These are phyloP conservation scores for Coccyzus lansbergi DNA, from an alignment of 2,797 vertebrate species.

Conservation along the genomic window DNA sequence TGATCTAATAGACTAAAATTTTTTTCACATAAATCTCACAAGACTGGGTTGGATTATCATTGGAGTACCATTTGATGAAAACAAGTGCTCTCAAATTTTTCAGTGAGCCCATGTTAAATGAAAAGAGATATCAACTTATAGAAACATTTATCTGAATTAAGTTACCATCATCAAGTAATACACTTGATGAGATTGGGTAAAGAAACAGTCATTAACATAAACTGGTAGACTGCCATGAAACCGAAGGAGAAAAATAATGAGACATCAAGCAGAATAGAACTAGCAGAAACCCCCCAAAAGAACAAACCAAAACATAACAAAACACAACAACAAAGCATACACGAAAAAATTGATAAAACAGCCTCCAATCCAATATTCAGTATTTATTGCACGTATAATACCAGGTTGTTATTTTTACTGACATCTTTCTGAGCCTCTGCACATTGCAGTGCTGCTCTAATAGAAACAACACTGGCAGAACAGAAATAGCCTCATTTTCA, in stretches of 20 bases:
- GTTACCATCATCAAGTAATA: background rate
- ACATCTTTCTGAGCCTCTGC: background rate
- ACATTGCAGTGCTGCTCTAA: accelerated
- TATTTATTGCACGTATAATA: background rate
- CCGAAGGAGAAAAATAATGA: background rate
- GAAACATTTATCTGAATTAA: background rate
- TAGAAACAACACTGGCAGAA: background rate
- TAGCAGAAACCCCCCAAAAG: background rate
- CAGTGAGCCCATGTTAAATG: background rate
- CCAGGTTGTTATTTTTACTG: background rate
- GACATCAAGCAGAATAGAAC: background rate
- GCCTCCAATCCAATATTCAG: background rate
- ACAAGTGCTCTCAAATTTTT: background rate
- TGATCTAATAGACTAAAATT: background rate
- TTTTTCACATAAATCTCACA: background rate
- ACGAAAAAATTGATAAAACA: background rate
- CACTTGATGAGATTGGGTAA: background rate
- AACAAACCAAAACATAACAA: background rate
- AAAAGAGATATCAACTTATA: background rate
- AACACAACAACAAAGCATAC: background rate
- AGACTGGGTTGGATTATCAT: background rate
- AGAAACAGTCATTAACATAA: background rate
- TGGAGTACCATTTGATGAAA: background rate
- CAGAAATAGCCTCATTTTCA: background rate
- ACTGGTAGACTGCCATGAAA: background rate